Evolutionary conservation across 2,113 vertebrate species (phyloP).

Genomic region (Periophthalmus modestus): DNA sequence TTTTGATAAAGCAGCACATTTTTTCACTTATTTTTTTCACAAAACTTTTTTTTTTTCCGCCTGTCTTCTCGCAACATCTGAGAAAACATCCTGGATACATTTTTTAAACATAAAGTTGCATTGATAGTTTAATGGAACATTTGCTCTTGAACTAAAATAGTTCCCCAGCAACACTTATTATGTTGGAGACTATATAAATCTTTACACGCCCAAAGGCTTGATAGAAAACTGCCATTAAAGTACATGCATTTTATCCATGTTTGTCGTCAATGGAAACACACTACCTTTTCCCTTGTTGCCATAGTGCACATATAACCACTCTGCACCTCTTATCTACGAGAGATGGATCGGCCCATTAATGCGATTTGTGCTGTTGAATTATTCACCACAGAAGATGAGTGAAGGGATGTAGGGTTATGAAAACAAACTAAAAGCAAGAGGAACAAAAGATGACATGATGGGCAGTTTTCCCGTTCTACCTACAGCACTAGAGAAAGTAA

Average conservation of each 20-base stretch:
- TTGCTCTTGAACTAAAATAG: no score
- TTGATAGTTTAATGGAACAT: no score
- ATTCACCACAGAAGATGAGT: constrained; percentile 71
- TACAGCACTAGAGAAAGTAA: constrained; percentile 8
- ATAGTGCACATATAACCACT: constrained; percentile 68
- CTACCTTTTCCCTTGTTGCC: constrained; percentile 34
- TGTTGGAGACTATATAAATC: no score
- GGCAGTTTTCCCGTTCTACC: neutral
- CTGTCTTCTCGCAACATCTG: no score
- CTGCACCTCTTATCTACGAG: constrained; percentile 48
- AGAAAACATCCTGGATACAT: no score
- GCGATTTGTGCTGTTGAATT: constrained; percentile 70
- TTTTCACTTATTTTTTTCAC: no score
- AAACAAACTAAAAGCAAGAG: constrained; percentile 37
- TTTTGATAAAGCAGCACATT: neutral
- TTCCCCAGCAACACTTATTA: no score
- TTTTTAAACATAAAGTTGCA: no score
- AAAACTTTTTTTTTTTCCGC: no score
- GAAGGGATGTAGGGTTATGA: constrained; percentile 69
- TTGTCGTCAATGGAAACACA: constrained; percentile 57
- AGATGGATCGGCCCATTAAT: constrained; percentile 69
- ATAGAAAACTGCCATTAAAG: neutral
- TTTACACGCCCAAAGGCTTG: neutral
- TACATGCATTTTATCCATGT: neutral
- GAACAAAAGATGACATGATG: neutral